Percentiles rank a stretch among this genome's conserved stretches.
phyloP scores from a whole-genome alignment of 1,140 invertebrate species.

The Trachelipus rathkii region DNA sequence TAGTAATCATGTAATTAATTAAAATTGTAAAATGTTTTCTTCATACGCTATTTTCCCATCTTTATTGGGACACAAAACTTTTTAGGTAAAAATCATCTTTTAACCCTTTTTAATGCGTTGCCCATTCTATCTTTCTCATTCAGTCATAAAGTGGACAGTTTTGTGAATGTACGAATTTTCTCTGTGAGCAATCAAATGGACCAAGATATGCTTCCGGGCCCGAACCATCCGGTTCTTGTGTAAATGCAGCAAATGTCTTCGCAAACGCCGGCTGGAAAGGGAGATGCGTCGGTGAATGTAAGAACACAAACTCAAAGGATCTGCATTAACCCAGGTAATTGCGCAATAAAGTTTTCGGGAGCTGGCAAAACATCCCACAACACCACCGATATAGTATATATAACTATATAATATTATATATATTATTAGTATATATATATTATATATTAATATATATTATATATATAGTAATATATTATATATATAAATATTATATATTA shows the following conservation, averaged over 20 bases:
- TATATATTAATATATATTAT: too few relatives aligned
- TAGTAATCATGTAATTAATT: too few relatives aligned
- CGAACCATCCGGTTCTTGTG: constrained; percentile 67
- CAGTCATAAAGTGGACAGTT: constrained; percentile 71
- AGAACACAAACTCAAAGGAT: constrained; percentile 50
- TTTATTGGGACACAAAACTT: too few relatives aligned
- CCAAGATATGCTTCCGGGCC: constrained; percentile 73
- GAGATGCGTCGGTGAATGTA: constrained; percentile 56
- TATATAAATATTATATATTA: neutral
- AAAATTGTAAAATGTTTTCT: too few relatives aligned
- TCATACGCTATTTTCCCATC: too few relatives aligned
- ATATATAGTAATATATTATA: too few relatives aligned
- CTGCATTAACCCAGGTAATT: constrained; percentile 53
- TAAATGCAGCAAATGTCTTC: constrained; percentile 73
- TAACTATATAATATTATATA: too few relatives aligned
- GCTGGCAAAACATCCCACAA: neutral
- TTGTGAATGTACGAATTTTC: constrained; percentile 94
- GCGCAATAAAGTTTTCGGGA: too few relatives aligned
- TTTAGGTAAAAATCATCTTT: neutral
- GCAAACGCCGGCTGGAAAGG: constrained; percentile 56
- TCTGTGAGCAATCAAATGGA: constrained; percentile 78
- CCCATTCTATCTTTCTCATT: neutral
- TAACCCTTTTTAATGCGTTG: neutral
- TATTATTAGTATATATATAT: too few relatives aligned
- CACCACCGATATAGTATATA: neutral